Percentiles rank a stretch among this genome's conserved stretches.
phyloP scores from a whole-genome alignment of 2,113 vertebrate species.

The Trogon melanurus region DNA sequence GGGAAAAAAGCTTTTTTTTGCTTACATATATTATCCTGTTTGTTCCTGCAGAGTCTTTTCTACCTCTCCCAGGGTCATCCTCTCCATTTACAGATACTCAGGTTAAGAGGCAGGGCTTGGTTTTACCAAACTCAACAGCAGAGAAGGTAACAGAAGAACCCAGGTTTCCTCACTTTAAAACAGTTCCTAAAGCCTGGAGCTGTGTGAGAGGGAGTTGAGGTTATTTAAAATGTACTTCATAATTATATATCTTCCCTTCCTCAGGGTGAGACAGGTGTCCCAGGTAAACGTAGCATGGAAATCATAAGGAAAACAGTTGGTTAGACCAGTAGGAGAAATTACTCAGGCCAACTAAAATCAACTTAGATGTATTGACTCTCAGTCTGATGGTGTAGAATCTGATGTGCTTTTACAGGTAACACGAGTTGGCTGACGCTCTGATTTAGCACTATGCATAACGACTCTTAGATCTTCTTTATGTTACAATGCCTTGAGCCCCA shows the following conservation, averaged over 20 bases:
- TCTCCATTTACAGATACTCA: not conserved
- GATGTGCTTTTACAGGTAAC: not conserved
- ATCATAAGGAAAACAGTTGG: not conserved
- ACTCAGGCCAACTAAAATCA: not conserved
- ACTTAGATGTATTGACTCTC: not conserved
- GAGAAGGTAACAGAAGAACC: not conserved
- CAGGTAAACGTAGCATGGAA: not conserved
- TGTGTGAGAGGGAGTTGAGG: not conserved
- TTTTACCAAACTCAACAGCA: not conserved
- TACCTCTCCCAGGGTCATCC: not conserved
- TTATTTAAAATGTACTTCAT: not conserved
- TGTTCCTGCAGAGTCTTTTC: not conserved
- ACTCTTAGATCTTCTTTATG: not conserved
- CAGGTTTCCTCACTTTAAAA: not conserved
- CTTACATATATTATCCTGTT: not conserved
- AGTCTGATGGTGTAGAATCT: not conserved
- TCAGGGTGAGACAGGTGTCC: not conserved
- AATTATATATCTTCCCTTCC: not conserved
- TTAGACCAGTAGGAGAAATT: not conserved
- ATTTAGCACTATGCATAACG: not conserved
- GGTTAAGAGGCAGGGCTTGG: not conserved
- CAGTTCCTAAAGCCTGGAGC: not conserved
- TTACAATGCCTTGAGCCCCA: not conserved
- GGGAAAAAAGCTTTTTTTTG: fast-evolving
- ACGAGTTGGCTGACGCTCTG: not conserved